Conservation (phyloP, 1,140 invertebrate genomes). For the Lordiphosa clarofinis region DNA sequence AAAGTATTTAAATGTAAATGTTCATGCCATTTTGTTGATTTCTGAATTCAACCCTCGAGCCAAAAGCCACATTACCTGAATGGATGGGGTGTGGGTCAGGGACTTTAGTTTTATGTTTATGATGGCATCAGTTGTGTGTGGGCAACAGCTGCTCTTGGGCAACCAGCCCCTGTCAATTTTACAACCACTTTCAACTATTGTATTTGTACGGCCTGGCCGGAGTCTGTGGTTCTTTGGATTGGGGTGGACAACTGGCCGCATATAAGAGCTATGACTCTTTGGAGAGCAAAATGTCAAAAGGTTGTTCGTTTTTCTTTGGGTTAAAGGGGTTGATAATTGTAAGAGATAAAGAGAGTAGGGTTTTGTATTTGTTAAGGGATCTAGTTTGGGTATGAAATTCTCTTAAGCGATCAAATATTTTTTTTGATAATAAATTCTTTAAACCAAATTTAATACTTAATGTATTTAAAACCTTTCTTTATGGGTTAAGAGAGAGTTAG, state of each 20-base stretch:
- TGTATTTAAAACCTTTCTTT: no score
- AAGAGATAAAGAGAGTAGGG: constrained; percentile 26
- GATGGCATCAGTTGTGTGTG: constrained; percentile 7
- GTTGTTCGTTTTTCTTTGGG: constrained; percentile 33
- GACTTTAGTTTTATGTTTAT: constrained; percentile 16
- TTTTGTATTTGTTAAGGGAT: constrained; percentile 17
- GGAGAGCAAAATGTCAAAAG: constrained; percentile 31
- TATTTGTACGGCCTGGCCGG: constrained; percentile 7
- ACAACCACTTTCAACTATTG: constrained; percentile 33
- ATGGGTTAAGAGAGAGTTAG: no score
- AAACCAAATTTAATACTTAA: no score
- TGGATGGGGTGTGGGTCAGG: constrained; percentile 30
- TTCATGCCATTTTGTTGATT: neutral
- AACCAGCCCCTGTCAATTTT: constrained; percentile 39
- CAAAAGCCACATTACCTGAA: constrained; percentile 31
- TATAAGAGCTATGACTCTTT: neutral
- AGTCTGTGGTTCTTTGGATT: constrained; percentile 17
- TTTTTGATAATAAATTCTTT: no score
- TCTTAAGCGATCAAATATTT: constrained; percentile 15
- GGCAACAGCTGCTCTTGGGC: constrained; percentile 2
- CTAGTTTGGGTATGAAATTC: constrained; percentile 10
- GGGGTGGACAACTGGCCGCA: constrained; percentile 24
- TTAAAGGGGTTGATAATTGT: constrained; percentile 35
- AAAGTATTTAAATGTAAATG: no score
- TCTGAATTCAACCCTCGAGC: constrained; percentile 22